These are phyloP conservation scores for Chamaetylas fuelleborni DNA, from an alignment of 2,113 vertebrate species.

Conservation along the genomic window DNA sequence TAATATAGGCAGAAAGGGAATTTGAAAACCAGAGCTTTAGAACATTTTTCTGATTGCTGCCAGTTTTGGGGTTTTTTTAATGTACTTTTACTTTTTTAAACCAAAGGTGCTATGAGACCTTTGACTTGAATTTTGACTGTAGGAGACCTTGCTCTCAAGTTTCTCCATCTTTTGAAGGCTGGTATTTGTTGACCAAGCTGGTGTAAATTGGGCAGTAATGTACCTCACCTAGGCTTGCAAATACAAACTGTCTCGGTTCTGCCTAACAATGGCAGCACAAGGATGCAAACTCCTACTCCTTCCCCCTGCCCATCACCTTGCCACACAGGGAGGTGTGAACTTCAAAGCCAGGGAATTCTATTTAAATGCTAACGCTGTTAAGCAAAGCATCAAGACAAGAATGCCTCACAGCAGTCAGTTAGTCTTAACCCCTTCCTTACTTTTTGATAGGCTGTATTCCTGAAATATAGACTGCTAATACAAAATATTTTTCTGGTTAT, in stretches of 20 bases:
- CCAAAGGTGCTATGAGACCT: not conserved
- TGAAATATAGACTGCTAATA: not conserved
- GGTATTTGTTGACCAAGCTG: slow-evolving; percentile 12
- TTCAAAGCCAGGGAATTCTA: slow-evolving; percentile 36
- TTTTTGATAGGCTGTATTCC: not conserved
- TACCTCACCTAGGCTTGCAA: not conserved
- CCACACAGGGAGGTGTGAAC: slow-evolving; percentile 14
- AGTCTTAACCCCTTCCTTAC: not conserved
- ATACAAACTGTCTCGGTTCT: not conserved
- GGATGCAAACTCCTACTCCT: not conserved
- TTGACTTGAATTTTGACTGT: not conserved
- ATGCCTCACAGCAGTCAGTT: not conserved
- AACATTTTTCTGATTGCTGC: not conserved
- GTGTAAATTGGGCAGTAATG: not conserved
- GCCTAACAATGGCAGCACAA: slow-evolving; percentile 1
- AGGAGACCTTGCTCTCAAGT: not conserved
- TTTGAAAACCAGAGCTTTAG: not conserved
- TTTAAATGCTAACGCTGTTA: slow-evolving; percentile 45
- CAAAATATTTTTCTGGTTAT: not conserved
- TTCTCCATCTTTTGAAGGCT: not conserved
- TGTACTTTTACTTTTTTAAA: not conserved
- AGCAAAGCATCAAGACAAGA: slow-evolving; percentile 13
- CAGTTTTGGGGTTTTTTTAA: not conserved
- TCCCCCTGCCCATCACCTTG: slow-evolving; percentile 24
- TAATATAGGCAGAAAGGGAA: not conserved